Evolutionary conservation across 2,113 vertebrate genomes (phyloP).

Genomic region (Gavialis gangeticus): DNA sequence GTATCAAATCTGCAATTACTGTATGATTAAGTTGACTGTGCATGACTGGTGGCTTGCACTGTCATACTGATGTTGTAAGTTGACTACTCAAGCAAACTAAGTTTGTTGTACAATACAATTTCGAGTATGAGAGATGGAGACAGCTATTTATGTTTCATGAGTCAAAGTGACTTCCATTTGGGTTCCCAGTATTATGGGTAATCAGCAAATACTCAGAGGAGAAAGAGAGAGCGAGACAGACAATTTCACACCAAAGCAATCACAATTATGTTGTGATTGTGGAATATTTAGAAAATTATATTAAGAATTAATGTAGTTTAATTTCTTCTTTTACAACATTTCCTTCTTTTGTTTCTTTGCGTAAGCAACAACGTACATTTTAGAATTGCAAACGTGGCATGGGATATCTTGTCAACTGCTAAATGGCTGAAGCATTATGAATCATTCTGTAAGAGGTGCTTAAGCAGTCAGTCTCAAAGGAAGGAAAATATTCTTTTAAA

Average conservation of each 20-base stretch:
- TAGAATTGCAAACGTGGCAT: slow-evolving; percentile 38
- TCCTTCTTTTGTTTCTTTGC: slow-evolving; percentile 37
- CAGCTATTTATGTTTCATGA: neutral
- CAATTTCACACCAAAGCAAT: slow-evolving; percentile 13
- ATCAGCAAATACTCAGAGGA: neutral
- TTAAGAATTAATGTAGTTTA: slow-evolving; percentile 3
- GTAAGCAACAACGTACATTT: slow-evolving; percentile 52
- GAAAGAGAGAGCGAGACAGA: neutral
- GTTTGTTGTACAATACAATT: neutral
- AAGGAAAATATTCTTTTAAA: slow-evolving; percentile 47
- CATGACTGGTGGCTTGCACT: slow-evolving; percentile 36
- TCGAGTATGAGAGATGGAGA: neutral
- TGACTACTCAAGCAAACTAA: neutral
- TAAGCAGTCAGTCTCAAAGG: slow-evolving; percentile 34
- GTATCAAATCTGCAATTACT: slow-evolving; percentile 44
- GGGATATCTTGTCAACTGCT: slow-evolving; percentile 49
- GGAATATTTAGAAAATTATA: neutral
- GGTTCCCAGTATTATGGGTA: neutral
- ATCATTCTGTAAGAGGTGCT: slow-evolving; percentile 48
- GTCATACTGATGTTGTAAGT: neutral
- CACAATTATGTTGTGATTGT: neutral
- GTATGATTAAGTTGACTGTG: slow-evolving; percentile 45
- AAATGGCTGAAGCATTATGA: slow-evolving; percentile 47
- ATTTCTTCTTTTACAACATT: neutral
- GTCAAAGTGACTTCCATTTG: neutral